Percentiles rank a stretch among this genome's conserved stretches.
These are phyloP conservation scores for Tubulanus polymorphus DNA, from an alignment of 2,888 invertebrate species.

Conservation along the genomic window DNA sequence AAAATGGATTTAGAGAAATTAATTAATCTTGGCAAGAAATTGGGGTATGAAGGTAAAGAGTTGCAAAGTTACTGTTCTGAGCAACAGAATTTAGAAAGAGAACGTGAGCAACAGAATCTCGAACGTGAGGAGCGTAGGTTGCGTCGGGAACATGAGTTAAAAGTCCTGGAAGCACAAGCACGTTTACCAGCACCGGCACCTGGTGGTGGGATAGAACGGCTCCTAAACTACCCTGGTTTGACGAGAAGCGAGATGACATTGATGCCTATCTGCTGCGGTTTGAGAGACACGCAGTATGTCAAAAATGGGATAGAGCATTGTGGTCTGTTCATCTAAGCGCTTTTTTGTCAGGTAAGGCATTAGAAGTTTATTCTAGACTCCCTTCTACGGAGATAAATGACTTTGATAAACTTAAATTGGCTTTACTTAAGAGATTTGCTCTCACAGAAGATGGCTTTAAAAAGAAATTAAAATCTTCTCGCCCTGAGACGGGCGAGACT, in stretches of 20 bases:
- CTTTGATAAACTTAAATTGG: constrained; percentile 3
- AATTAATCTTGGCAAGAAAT: background rate
- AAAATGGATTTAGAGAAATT: too few relatives aligned
- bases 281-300: constrained; percentile 3
- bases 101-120: background rate
- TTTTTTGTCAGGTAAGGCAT: constrained; percentile 1
- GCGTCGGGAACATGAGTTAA: background rate
- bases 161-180: background rate
- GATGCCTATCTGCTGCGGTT: constrained; percentile 7
- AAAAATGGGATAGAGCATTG: constrained; percentile 5
- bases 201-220: background rate
- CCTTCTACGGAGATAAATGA: background rate
- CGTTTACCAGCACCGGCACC: background rate
- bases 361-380: constrained; percentile 2
- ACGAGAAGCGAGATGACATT: constrained; percentile 6
- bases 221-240: constrained; percentile 2
- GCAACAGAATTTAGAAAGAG: background rate
- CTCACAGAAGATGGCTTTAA: constrained; percentile 5
- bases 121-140: constrained; percentile 2
- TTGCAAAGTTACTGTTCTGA: background rate
- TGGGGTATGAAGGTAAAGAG: background rate
- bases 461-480: background rate
- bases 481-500: background rate
- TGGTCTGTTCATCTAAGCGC: background rate
- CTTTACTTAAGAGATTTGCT: background rate